Evolutionary conservation across 2,888 invertebrate species (phyloP).

Genomic region (Andrena minutula): DNA sequence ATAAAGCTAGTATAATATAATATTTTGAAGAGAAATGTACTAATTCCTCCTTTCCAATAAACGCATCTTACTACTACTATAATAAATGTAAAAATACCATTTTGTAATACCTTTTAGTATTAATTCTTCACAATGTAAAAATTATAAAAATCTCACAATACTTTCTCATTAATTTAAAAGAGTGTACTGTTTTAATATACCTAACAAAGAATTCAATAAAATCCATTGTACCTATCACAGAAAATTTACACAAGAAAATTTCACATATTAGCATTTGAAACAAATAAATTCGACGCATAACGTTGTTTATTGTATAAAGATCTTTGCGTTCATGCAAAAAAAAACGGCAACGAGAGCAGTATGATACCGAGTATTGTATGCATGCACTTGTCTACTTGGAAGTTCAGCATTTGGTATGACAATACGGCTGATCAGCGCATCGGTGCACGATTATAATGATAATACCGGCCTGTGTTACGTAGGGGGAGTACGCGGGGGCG

Average conservation of each 20-base stretch:
- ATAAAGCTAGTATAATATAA: too few relatives aligned
- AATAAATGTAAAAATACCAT: too few relatives aligned
- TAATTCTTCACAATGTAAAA: too few relatives aligned
- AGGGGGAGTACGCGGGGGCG: conserved; percentile 70
- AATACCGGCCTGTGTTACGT: conserved; percentile 73
- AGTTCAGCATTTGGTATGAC: conserved; percentile 82
- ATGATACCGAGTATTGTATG: conserved; percentile 42
- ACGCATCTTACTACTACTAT: too few relatives aligned
- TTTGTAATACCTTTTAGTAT: too few relatives aligned
- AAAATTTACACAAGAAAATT: neutral
- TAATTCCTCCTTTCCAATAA: too few relatives aligned
- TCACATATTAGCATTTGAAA: neutral
- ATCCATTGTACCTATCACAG: neutral
- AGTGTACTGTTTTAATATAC: neutral
- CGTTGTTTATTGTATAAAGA: neutral
- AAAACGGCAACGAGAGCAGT: conserved; percentile 17
- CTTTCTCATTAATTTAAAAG: too few relatives aligned
- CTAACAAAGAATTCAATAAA: too few relatives aligned
- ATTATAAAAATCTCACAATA: too few relatives aligned
- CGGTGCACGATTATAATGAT: conserved; percentile 84
- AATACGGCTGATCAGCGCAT: conserved; percentile 84
- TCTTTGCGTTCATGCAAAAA: neutral
- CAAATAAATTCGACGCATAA: neutral
- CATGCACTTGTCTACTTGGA: conserved; percentile 32
- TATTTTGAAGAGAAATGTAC: too few relatives aligned